Evolutionary conservation across 2,113 vertebrate genomes (phyloP).

Genomic region (Spermophilus dauricus): DNA sequence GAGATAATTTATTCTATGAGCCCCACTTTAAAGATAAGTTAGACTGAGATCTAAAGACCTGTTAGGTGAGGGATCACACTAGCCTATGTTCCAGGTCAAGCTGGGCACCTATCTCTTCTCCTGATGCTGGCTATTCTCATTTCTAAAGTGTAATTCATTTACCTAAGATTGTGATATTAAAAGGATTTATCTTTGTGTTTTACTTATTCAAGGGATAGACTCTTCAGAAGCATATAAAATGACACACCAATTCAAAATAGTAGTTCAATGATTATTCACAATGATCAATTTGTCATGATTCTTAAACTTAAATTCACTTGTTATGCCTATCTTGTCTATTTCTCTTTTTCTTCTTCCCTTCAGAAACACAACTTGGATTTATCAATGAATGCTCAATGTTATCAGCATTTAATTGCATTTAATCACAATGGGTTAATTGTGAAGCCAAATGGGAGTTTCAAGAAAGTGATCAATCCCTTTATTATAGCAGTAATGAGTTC

Average conservation of each 20-base stretch:
- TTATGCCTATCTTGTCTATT: slow-evolving; percentile 81
- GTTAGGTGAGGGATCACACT: background rate
- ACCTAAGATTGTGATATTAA: background rate
- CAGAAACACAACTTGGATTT: slow-evolving; percentile 85
- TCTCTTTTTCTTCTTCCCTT: slow-evolving; percentile 70
- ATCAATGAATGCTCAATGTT: slow-evolving; percentile 78
- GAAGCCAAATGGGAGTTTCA: slow-evolving; percentile 81
- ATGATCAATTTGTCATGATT: slow-evolving; percentile 78
- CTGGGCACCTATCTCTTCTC: background rate
- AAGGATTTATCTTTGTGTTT: background rate
- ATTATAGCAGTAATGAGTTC: slow-evolving; percentile 85
- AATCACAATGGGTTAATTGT: slow-evolving; percentile 80
- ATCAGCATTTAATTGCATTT: slow-evolving; percentile 82
- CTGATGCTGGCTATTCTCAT: background rate
- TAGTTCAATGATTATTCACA: slow-evolving; percentile 73
- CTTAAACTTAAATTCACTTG: slow-evolving; percentile 81
- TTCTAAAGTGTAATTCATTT: background rate
- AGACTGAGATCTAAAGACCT: slow-evolving; percentile 21
- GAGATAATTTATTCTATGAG: slow-evolving; percentile 7
- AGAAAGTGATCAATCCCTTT: slow-evolving; percentile 83
- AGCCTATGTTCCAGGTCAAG: background rate
- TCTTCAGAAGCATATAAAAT: background rate
- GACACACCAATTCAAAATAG: background rate
- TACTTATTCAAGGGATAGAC: background rate
- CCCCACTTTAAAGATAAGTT: slow-evolving; percentile 12